Conservation (phyloP, 2,113 vertebrate species). For the Lichenostomus cassidix region DNA sequence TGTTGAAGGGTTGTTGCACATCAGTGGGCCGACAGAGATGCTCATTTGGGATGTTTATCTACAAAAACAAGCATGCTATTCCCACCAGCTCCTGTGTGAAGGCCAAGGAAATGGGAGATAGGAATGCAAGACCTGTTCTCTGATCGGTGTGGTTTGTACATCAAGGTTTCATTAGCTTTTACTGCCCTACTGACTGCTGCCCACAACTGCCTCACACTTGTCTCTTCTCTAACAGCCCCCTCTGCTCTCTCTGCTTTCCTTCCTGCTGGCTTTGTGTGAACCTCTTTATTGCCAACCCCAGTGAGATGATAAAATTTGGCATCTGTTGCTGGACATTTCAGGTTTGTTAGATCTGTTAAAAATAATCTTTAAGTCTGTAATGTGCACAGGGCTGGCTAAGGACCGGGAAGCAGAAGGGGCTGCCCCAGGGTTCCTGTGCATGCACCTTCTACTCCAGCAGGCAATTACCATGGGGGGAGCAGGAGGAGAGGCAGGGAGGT, state of each 20-base stretch:
- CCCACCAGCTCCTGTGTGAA: background rate
- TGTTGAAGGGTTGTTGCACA: background rate
- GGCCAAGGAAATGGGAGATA: background rate
- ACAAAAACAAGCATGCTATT: background rate
- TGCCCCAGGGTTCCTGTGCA: accelerated
- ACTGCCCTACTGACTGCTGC: conserved; percentile 9
- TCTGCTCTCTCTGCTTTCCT: background rate
- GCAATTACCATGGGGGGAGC: background rate
- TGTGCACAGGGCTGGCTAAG: accelerated
- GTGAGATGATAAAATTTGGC: background rate
- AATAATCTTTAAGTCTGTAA: background rate
- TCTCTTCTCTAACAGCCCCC: background rate
- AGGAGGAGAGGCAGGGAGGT: background rate
- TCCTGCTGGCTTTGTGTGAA: background rate
- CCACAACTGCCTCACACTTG: background rate
- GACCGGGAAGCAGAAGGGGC: accelerated
- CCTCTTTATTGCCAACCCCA: background rate
- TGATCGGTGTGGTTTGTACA: conserved; percentile 3
- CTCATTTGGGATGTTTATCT: background rate
- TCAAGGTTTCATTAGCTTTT: conserved; percentile 44
- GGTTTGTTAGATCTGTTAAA: conserved; percentile 16
- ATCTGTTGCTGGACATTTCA: conserved; percentile 3
- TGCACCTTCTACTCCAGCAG: accelerated
- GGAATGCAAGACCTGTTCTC: background rate
- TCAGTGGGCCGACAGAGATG: background rate